Evolutionary conservation across 2,797 vertebrate species (phyloP), one percentile per base, ranked within the genome.

Genomic region (Malacoraja senta): DNA sequence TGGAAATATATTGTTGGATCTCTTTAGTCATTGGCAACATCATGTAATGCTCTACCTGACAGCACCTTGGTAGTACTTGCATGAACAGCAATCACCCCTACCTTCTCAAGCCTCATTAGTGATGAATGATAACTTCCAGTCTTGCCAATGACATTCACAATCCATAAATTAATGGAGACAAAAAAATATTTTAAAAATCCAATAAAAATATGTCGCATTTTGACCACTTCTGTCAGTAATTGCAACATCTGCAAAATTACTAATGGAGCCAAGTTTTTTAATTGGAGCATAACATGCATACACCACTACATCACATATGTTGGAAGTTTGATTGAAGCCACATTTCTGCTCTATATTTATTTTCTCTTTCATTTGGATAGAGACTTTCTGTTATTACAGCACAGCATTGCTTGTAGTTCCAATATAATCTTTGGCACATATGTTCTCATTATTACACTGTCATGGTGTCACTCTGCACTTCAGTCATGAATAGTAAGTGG

Each of bases 381-480:
- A 63, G n/a, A 88, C 17, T 15, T 88, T 63, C 58, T 68, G 1
- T 88, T 88, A 68, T 68, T 19, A 88, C 61, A 88, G n/a, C 63
- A 32, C 61, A 32, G 17, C 17, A 32, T 35, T 9, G n/a, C 7
- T 9, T 68, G 15, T 68, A 68, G 17, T 68, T 88, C 84, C 35
- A 32, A 68, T 63, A 65, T 21, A 65, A 65, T 32, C 58, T n/a
- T 65, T 29, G 8, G 3, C 15, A 63, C 83, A 86, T 86, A 63
- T 68, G n/a, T 88, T 88, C 63, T 32, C 63, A 19, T 88, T 88
- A 68, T 88, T 88, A 68, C 35, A 88, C 8, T 68, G 53, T 88
- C 65, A 68, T 88, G 61, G n/a, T 88, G 61, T 32, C 63, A 88
- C 65, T 88, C 63, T n/a, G 19, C n/a, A 65, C 63, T 32, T 88